Evolutionary conservation across 2,113 vertebrate genomes (phyloP).

Genomic region (Cyphomyrus plagiostoma): DNA sequence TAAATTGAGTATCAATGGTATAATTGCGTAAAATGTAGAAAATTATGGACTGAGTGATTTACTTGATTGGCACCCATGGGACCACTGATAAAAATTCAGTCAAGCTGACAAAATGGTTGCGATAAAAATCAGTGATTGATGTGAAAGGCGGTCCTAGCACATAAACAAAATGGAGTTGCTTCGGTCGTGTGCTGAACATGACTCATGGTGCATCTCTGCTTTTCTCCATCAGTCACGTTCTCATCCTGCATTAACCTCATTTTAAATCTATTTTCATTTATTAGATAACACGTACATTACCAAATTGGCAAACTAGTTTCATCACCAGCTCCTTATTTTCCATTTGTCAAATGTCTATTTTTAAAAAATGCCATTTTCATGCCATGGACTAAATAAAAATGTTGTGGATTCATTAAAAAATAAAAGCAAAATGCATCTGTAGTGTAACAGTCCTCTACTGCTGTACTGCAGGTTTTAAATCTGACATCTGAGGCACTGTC

Average conservation of each 20-base stretch:
- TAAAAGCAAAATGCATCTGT: not conserved
- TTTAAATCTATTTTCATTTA: not conserved
- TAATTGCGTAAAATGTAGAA: slow-evolving; percentile 5
- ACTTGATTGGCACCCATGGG: slow-evolving; percentile 6
- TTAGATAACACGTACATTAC: not conserved
- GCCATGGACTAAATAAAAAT: not conserved
- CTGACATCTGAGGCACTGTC: not conserved
- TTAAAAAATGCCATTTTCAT: not conserved
- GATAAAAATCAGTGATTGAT: not conserved
- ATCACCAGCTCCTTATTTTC: not conserved
- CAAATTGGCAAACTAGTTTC: not conserved
- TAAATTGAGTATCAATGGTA: not conserved
- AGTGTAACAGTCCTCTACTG: not conserved
- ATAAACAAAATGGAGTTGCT: not conserved
- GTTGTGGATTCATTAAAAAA: not conserved
- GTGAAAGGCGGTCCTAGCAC: not conserved
- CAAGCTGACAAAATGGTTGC: slow-evolving; percentile 8
- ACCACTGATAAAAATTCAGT: not conserved
- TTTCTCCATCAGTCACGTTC: not conserved
- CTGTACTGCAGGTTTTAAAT: not conserved
- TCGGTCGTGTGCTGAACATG: not conserved
- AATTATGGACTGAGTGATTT: not conserved
- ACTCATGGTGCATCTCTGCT: not conserved
- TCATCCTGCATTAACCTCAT: not conserved
- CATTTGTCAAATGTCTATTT: not conserved